Conservation (phyloP, 2,888 invertebrate genomes). For the Petrolisthes manimaculis region DNA sequence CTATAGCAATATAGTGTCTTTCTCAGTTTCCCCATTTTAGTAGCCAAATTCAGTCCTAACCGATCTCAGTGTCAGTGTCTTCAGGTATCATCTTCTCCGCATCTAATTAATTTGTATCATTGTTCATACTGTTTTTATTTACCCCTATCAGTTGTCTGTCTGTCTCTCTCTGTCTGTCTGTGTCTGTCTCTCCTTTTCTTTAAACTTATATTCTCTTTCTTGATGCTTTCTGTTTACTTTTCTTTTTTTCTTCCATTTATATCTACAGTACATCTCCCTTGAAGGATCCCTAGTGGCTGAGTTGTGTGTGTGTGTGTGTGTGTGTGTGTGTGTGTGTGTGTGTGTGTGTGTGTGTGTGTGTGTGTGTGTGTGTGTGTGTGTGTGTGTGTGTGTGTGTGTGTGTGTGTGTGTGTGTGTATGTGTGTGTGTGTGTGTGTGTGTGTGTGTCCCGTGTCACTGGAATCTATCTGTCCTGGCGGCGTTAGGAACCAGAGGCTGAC, state of each 20-base stretch:
- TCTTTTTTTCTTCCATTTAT: neutral
- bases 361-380: neutral
- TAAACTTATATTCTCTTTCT: neutral
- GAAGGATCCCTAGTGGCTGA: neutral
- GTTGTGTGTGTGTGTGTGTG: conserved; percentile 27
- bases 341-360: conserved; percentile 29
- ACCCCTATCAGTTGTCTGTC: neutral
- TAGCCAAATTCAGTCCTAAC: too few species aligned
- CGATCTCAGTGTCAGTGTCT: neutral
- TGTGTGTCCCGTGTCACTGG: neutral
- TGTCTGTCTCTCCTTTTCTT: neutral
- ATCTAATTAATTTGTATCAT: too few species aligned
- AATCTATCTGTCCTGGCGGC: neutral
- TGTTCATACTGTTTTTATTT: neutral
- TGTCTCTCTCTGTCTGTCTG: neutral
- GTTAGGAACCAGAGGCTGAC: neutral
- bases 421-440: neutral
- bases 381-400: conserved; percentile 16
- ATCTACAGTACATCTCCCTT: neutral
- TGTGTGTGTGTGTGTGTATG: neutral
- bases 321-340: conserved; percentile 31
- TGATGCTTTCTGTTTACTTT: neutral
- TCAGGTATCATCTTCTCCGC: neutral
- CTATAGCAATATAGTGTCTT: too few species aligned
- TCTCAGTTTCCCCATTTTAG: too few species aligned